Evolutionary conservation across 1,140 invertebrate genomes (phyloP).

Genomic region (Zaprionus lachaisei): DNA sequence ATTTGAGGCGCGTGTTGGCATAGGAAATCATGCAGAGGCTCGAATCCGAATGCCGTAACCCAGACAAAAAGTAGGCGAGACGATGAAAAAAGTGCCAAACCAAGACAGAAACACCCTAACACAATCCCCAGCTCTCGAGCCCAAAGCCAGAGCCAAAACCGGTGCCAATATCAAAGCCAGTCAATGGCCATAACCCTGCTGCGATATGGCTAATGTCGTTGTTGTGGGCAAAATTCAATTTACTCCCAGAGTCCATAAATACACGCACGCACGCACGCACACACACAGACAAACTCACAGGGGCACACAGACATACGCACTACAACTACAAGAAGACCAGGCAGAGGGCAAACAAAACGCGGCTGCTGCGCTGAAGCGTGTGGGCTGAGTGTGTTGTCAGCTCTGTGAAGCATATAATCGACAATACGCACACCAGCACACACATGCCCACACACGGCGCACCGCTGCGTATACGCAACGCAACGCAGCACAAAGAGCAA

Average conservation of each 20-base stretch:
- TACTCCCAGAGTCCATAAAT: conserved; percentile 76
- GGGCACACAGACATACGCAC: background rate
- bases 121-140: conserved; percentile 1
- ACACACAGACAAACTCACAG: conserved; percentile 42
- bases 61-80: background rate
- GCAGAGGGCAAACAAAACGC: conserved; percentile 43
- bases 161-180: background rate
- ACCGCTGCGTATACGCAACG: conserved; percentile 66
- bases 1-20: conserved; percentile 50
- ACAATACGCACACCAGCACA: conserved; percentile 51
- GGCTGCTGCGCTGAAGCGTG: conserved; percentile 52
- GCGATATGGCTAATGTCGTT: conserved; percentile 78
- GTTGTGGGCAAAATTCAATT: conserved; percentile 81
- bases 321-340: conserved; percentile 24
- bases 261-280: conserved; percentile 40
- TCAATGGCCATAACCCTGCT: conserved; percentile 37
- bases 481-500: conserved; percentile 43
- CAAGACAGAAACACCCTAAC: background rate
- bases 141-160: background rate
- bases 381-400: conserved; percentile 66
- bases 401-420: conserved; percentile 79
- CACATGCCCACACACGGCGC: conserved; percentile 7
- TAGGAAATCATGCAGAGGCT: conserved; percentile 52
- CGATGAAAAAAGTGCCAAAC: conserved; percentile 5
- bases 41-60: background rate